A percentile compares a stretch with the other conserved stretches of the same genome.
Conservation (phyloP, 2,113 vertebrate genomes). For the Psittacula cyanocephala region DNA sequence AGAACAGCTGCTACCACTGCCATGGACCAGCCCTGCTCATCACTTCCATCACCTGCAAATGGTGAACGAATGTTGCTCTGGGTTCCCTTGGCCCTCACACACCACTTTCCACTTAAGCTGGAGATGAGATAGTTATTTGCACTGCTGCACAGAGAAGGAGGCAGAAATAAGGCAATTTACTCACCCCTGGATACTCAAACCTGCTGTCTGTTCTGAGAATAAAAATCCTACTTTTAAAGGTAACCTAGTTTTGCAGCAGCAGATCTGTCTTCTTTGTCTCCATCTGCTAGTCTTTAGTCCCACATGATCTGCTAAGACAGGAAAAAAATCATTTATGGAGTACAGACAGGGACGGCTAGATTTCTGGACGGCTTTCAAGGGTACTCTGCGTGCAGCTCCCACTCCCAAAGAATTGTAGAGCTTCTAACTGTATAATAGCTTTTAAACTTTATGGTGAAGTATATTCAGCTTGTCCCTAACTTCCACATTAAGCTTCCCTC, state of each 20-base stretch:
- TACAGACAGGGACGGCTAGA: rapidly evolving
- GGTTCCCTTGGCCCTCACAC: neutral
- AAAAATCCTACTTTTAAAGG: neutral
- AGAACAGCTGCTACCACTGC: neutral
- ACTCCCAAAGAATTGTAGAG: neutral
- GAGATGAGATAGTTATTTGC: neutral
- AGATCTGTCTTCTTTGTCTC: neutral
- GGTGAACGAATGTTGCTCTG: neutral
- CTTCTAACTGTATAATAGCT: neutral
- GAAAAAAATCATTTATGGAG: neutral
- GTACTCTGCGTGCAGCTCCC: neutral
- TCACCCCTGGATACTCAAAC: neutral
- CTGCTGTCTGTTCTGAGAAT: neutral
- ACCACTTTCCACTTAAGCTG: neutral
- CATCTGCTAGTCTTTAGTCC: neutral
- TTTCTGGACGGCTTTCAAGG: neutral
- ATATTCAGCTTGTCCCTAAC: neutral
- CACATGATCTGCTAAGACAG: neutral
- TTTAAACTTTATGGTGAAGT: neutral
- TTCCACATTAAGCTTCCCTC: neutral
- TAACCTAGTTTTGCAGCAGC: neutral
- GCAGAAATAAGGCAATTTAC: neutral
- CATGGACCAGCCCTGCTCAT: neutral
- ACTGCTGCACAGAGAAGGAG: neutral
- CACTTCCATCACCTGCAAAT: neutral